Evolutionary conservation across 2,888 invertebrate genomes (phyloP).

Genomic region (Raillietiella orientalis): DNA sequence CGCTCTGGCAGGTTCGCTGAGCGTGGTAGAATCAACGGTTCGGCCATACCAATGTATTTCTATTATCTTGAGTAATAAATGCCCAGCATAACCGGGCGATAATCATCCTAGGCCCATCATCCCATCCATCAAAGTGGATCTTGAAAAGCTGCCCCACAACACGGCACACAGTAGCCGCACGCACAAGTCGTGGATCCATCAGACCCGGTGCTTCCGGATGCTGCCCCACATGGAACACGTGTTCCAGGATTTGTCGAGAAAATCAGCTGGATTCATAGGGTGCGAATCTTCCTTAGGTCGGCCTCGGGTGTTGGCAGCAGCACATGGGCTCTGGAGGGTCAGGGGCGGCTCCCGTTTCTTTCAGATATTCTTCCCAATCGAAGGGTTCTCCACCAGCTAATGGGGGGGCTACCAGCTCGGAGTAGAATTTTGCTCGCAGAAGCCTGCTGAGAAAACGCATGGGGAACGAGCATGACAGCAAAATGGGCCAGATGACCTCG

Average conservation of each 20-base stretch:
- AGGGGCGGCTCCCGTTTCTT: conserved; percentile 24
- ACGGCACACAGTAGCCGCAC: conserved; percentile 68
- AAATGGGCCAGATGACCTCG: no score
- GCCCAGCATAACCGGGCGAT: no score
- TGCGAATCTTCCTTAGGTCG: no score
- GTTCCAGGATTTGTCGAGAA: conserved; percentile 18
- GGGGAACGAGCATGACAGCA: conserved; percentile 83
- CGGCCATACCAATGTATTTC: no score
- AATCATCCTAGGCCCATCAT: no score
- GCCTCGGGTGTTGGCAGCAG: no score
- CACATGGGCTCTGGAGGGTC: no score
- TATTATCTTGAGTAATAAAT: no score
- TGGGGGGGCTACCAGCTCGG: conserved; percentile 54
- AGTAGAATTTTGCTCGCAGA: conserved; percentile 51
- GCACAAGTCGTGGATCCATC: conserved; percentile 84
- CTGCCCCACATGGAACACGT: conserved; percentile 73
- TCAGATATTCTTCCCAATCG: conserved; percentile 39
- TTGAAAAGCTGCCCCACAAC: conserved; percentile 66
- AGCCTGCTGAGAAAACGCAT: conserved; percentile 81
- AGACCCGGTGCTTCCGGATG: conserved; percentile 81
- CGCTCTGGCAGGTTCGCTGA: no score
- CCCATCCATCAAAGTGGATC: conserved; percentile 94
- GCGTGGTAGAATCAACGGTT: no score
- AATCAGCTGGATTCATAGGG: no score
- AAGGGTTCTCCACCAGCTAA: conserved; percentile 30